Evolutionary conservation across 2,113 vertebrate genomes (phyloP).

Genomic region (Paradoxurus hermaphroditus): DNA sequence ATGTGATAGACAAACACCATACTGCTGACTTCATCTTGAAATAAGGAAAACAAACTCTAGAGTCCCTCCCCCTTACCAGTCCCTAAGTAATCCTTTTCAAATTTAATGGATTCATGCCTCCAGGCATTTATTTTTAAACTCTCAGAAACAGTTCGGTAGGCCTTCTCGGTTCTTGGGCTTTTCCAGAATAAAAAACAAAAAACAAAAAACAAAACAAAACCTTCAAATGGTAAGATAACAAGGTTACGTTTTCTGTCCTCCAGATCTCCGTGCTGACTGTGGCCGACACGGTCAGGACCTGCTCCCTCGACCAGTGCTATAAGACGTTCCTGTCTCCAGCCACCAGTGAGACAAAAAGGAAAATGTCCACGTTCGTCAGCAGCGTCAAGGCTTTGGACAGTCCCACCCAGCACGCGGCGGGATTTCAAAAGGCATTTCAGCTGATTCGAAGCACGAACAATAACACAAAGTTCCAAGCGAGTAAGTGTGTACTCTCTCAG

Average conservation of each 20-base stretch:
- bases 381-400: constrained; percentile 92
- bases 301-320: constrained; percentile 97
- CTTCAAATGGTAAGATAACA: constrained; percentile 25
- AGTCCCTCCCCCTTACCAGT: neutral
- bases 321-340: constrained; percentile 96
- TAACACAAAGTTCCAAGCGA: constrained; percentile 87
- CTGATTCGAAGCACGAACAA: constrained; percentile 94
- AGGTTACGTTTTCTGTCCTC: neutral
- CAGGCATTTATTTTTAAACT: constrained; percentile 52
- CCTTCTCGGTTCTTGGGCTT: neutral
- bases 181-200: neutral
- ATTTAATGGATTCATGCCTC: constrained; percentile 38
- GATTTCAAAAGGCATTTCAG: constrained; percentile 98
- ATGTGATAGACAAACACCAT: neutral
- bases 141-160: neutral
- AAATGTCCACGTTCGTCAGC: constrained; percentile 96
- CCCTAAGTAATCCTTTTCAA: constrained; percentile 49
- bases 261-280: constrained; percentile 95
- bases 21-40: constrained; percentile 32
- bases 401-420: constrained; percentile 92
- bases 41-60: neutral
- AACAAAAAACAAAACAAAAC: neutral
- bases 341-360: constrained; percentile 97
- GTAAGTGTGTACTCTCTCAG: constrained; percentile 84
- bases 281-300: constrained; percentile 93